These are phyloP conservation scores for Drosophila fungiperda DNA, from an alignment of 2,888 invertebrate genomes.

Conservation along the genomic window DNA sequence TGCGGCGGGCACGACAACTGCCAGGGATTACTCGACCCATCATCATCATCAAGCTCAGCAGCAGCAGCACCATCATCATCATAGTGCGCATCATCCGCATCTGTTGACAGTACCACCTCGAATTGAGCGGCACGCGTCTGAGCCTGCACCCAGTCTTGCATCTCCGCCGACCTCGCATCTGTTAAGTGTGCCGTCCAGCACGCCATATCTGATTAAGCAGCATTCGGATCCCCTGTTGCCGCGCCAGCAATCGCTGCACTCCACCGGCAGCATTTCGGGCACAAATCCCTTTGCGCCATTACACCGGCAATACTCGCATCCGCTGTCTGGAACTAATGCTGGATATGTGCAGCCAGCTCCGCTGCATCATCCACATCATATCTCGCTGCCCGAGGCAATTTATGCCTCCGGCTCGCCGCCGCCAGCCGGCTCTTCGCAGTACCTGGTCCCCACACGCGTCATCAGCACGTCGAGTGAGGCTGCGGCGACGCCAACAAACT, in stretches of 20 bases:
- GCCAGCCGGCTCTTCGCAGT: slow-evolving; percentile 82
- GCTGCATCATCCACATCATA: slow-evolving; percentile 83
- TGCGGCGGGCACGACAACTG: slow-evolving; percentile 68
- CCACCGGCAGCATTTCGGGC: slow-evolving; percentile 53
- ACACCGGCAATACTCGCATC: slow-evolving; percentile 87
- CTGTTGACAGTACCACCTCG: slow-evolving; percentile 86
- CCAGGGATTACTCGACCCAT: slow-evolving; percentile 70
- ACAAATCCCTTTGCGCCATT: slow-evolving; percentile 82
- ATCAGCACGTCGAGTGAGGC: slow-evolving; percentile 68
- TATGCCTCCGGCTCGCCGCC: slow-evolving; percentile 82
- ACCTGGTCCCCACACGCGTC: slow-evolving; percentile 77
- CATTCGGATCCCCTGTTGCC: slow-evolving; percentile 89
- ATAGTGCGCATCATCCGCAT: slow-evolving; percentile 77
- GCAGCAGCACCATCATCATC: slow-evolving; percentile 41
- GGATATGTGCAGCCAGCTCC: slow-evolving; percentile 61
- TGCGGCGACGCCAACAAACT: slow-evolving; percentile 63
- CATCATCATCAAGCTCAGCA: slow-evolving; percentile 49
- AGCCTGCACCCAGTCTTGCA: slow-evolving; percentile 86
- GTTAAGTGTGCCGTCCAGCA: slow-evolving; percentile 87
- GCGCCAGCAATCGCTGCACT: slow-evolving; percentile 86
- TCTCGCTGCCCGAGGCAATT: slow-evolving; percentile 83
- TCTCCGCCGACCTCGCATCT: slow-evolving; percentile 87
- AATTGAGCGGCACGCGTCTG: slow-evolving; percentile 87
- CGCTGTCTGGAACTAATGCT: slow-evolving; percentile 78
- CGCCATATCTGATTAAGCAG: slow-evolving; percentile 88